Percentiles rank a stretch among this genome's conserved stretches.
Evolutionary conservation across 1,140 invertebrate genomes (phyloP).

Genomic region (Vollenhovia emeryi): DNA sequence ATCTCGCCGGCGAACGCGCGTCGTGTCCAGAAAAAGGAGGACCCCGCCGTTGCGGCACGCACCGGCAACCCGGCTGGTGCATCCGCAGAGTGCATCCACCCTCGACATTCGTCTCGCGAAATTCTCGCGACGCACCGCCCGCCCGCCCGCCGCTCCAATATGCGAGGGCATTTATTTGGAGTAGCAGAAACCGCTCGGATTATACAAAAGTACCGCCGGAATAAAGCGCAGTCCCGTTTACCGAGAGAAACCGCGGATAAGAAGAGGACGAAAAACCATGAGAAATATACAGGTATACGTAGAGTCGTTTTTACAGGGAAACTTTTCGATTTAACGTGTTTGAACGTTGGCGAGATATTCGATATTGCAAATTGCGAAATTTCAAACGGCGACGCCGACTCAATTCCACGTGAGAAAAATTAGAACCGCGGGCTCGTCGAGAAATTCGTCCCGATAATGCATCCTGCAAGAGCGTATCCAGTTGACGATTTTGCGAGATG

Average conservation of each 20-base stretch:
- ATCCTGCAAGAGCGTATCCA: not conserved
- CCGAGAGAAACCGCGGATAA: not conserved
- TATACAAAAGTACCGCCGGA: not conserved
- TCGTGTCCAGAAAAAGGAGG: slow-evolving; percentile 38
- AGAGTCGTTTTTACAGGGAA: not conserved
- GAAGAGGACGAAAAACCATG: not conserved
- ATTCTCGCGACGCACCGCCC: not conserved
- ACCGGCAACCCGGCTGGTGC: not conserved
- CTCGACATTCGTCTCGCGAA: slow-evolving; percentile 8
- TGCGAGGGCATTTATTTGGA: slow-evolving; percentile 9
- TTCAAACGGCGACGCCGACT: no score
- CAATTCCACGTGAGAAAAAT: not conserved
- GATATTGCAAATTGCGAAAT: not conserved
- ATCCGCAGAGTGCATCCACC: slow-evolving; percentile 20
- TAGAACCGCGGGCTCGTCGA: not conserved
- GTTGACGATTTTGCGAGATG: not conserved
- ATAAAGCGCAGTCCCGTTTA: not conserved
- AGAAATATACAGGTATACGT: not conserved
- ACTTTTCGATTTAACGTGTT: not conserved
- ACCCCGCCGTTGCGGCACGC: slow-evolving; percentile 13
- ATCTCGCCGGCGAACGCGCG: slow-evolving; percentile 50
- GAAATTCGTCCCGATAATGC: not conserved
- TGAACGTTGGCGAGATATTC: not conserved
- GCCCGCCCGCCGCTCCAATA: not conserved
- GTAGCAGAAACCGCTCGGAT: not conserved